Evolutionary conservation across 2,113 vertebrate species (phyloP), one percentile per base, ranked within the genome.

Genomic region (Laterallus jamaicensis): DNA sequence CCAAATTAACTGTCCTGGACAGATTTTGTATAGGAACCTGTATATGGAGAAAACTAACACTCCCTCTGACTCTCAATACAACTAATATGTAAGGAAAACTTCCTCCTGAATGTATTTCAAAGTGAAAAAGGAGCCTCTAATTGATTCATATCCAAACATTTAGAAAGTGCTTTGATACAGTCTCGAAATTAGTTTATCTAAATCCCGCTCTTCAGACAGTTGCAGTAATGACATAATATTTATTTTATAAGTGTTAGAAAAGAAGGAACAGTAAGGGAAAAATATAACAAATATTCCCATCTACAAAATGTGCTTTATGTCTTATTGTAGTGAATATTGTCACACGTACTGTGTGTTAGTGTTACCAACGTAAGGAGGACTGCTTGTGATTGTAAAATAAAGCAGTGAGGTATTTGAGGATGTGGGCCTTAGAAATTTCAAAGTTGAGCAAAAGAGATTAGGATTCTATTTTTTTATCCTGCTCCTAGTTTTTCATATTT

Each of bases 391-490:
- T 0, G 2, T 82, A 69, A 96, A 96, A 95, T 89, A 85, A 95
- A 92, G 47, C 91, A 32, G 62, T 0, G 6, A 59, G 74, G 20
- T 28, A 66, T 96, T 96, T 86, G 73, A 87, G 91, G 58, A 84
- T 86, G 67, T 84, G 86, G 69, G 77, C 91, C 96, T 87, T 66
- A 29, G 92, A 91, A 81, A 94, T 95, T 96, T 96, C 74, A 87
- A 96, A 96, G 83, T 97, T 97, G 93, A 96, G 95, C 92, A 96
- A 96, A 96, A 96, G 93, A 96, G 93, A 96, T 97, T 95, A 97
- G 59, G 86, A 74, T 96, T 94, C 77, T 92, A 52, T 77, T 90
- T 95, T 94, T 96, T 91, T 90, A 88, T 92, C 92, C 77, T 47
- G 54, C 86, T 95, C 66, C 83, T 78, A 91, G 91, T 95, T 96